These are phyloP conservation scores for Teleogryllus occipitalis DNA, from an alignment of 1,140 invertebrate species.

Conservation along the genomic window DNA sequence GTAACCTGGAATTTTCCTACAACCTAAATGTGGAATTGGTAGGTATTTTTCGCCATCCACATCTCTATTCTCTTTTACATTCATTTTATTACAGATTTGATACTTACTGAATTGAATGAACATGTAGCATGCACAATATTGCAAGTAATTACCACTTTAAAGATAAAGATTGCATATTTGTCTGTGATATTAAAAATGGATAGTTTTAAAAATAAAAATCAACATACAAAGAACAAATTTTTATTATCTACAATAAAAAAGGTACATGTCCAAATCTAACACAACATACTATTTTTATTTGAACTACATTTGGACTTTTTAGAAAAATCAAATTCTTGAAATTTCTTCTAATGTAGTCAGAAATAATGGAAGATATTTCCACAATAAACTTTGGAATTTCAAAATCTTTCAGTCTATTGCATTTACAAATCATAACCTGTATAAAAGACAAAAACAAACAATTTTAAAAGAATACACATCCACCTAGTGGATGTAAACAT, in stretches of 20 bases:
- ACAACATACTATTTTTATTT: not conserved
- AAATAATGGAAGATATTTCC: not conserved
- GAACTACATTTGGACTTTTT: not conserved
- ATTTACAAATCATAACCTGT: not conserved
- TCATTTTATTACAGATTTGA: too few relatives aligned
- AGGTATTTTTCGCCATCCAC: too few relatives aligned
- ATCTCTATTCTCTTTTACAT: too few relatives aligned
- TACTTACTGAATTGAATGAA: too few relatives aligned
- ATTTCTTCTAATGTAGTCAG: not conserved
- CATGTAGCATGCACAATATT: too few relatives aligned
- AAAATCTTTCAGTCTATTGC: not conserved
- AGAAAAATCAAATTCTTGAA: not conserved
- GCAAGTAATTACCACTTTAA: too few relatives aligned
- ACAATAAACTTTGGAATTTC: not conserved
- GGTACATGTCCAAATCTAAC: not conserved
- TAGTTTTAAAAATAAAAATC: too few relatives aligned
- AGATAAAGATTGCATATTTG: too few relatives aligned
- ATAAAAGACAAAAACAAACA: not conserved
- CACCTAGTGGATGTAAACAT: not conserved
- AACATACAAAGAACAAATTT: not conserved
- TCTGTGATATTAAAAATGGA: too few relatives aligned
- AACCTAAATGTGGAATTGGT: too few relatives aligned
- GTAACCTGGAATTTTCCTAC: too few relatives aligned
- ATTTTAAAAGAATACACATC: not conserved
- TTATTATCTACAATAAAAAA: constrained; percentile 1